Percentiles rank a stretch among this genome's conserved stretches.
These are phyloP conservation scores for Plectrocnemia conspersa DNA, from an alignment of 1,140 invertebrate genomes.

Conservation along the genomic window DNA sequence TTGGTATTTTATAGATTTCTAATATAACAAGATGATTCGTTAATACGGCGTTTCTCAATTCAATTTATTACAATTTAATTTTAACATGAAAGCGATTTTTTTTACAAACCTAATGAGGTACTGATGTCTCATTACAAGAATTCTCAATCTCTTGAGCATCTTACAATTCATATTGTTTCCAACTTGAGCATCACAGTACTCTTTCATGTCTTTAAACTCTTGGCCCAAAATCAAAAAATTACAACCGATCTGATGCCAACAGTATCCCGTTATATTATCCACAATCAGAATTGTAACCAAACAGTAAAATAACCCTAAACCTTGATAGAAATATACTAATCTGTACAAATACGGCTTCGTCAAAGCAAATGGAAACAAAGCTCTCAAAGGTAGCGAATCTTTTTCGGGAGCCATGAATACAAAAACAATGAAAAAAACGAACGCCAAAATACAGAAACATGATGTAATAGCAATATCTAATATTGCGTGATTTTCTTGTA, in stretches of 20 bases:
- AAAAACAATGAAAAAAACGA: conserved; percentile 11
- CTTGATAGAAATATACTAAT: conserved; percentile 15
- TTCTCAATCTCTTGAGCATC: background rate
- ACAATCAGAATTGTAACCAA: conserved; percentile 12
- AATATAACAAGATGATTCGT: background rate
- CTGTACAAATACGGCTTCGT: background rate
- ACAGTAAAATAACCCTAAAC: conserved; percentile 5
- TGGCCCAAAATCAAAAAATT: conserved; percentile 23
- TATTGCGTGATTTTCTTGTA: conserved; percentile 12
- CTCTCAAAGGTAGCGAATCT: conserved; percentile 17
- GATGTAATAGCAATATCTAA: conserved; percentile 5
- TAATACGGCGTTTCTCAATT: too few relatives aligned
- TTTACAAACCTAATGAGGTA: conserved; percentile 25
- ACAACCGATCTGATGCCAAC: conserved; percentile 26
- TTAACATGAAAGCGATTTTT: too few relatives aligned
- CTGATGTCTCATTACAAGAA: conserved; percentile 26
- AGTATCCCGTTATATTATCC: conserved; percentile 6
- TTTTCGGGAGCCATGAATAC: conserved; percentile 9
- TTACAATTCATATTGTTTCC: background rate
- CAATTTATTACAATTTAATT: too few relatives aligned
- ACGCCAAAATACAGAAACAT: conserved; percentile 13
- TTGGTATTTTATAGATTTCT: background rate
- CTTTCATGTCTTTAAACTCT: conserved; percentile 20
- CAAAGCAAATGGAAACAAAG: conserved; percentile 20
- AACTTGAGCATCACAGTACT: background rate